phyloP scores from a whole-genome alignment of 2,797 vertebrate genomes.

The Anguilla megastoma region DNA sequence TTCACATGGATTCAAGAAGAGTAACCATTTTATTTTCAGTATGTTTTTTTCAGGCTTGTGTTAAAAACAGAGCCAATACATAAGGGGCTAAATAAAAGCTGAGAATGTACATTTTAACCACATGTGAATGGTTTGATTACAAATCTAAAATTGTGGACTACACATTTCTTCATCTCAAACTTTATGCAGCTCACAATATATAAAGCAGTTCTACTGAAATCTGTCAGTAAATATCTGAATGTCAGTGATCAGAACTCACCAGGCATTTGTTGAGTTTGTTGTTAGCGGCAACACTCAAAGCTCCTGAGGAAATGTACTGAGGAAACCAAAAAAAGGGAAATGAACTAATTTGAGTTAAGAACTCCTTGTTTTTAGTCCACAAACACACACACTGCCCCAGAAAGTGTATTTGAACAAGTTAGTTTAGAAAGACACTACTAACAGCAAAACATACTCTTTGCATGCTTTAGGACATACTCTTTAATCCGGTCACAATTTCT shows the following conservation, averaged over 20 bases:
- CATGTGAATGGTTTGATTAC: no score
- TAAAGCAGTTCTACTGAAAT: background rate
- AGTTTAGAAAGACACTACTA: background rate
- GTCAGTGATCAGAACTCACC: conserved; percentile 35
- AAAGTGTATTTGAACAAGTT: background rate
- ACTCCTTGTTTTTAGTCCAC: background rate
- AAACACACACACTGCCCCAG: background rate
- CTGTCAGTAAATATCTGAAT: background rate
- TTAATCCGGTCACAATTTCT: background rate
- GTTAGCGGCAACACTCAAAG: conserved; percentile 36
- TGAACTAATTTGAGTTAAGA: background rate
- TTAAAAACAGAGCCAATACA: no score
- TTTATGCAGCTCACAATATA: no score
- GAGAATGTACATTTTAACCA: no score
- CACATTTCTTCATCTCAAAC: no score
- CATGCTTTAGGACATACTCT: background rate
- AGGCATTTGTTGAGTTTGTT: conserved; percentile 33
- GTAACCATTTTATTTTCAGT: no score
- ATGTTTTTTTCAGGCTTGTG: no score
- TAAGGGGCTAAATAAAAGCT: no score
- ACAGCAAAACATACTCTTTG: background rate
- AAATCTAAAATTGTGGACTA: no score
- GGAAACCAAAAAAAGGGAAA: background rate
- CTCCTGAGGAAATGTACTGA: conserved; percentile 41
- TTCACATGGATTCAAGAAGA: no score